phyloP scores from a whole-genome alignment of 2,888 invertebrate species.

The Agonopterix heracliana region DNA sequence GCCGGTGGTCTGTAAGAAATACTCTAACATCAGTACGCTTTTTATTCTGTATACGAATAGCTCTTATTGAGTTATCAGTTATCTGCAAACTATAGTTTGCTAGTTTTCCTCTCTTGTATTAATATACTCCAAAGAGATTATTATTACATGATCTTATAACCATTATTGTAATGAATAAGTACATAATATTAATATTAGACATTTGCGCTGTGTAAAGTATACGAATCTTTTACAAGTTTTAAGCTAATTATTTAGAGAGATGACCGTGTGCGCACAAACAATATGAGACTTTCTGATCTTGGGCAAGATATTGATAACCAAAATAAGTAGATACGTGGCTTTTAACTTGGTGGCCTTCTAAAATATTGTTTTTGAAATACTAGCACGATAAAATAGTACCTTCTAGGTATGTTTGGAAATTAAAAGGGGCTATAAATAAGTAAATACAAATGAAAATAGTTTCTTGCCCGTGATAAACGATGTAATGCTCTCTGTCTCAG shows the following conservation, averaged over 20 bases:
- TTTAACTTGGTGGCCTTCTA: too few species aligned
- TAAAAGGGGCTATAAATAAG: too few species aligned
- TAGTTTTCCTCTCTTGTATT: conserved; percentile 33
- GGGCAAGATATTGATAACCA: conserved; percentile 6
- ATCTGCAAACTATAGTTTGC: conserved; percentile 49
- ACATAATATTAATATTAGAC: conserved; percentile 40
- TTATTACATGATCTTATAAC: conserved; percentile 36
- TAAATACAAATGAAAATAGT: too few species aligned
- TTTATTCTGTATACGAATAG: conserved; percentile 31
- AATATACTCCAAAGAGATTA: conserved; percentile 69
- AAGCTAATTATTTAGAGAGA: conserved; percentile 19
- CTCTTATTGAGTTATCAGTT: conserved; percentile 33
- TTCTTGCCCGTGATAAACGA: too few species aligned
- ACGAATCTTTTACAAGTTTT: conserved; percentile 57
- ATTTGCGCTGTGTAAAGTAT: conserved; percentile 69
- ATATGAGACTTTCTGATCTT: conserved; percentile 26
- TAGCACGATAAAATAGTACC: too few species aligned
- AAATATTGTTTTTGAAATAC: too few species aligned
- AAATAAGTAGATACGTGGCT: too few species aligned
- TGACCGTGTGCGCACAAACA: conserved; percentile 41
- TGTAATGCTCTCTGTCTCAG: conserved; percentile 23
- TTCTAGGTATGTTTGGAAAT: too few species aligned
- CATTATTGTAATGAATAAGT: conserved; percentile 45
- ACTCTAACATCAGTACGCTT: conserved; percentile 40
- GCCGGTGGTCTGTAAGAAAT: conserved; percentile 45